These are phyloP conservation scores for Gyps fulvus DNA, from an alignment of 2,113 vertebrate species.

Conservation along the genomic window DNA sequence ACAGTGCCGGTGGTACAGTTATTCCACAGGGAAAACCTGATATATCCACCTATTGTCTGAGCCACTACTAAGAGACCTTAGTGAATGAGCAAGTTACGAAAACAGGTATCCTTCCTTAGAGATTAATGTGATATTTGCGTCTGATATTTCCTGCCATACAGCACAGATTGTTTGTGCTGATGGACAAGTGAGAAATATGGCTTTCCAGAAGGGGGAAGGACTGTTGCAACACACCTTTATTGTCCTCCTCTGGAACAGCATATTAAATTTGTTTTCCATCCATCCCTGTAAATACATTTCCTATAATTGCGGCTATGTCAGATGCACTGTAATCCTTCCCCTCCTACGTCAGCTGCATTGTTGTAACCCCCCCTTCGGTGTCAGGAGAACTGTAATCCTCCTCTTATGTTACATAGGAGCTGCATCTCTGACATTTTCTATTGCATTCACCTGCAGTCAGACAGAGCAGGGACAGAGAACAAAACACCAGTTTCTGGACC, in stretches of 20 bases:
- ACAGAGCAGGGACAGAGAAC: neutral
- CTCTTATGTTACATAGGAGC: conserved; percentile 5
- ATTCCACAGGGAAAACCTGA: conserved; percentile 48
- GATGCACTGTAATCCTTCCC: conserved; percentile 32
- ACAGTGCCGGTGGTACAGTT: neutral
- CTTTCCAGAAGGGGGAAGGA: conserved; percentile 1
- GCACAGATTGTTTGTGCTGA: conserved; percentile 28
- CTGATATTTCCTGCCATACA: conserved; percentile 41
- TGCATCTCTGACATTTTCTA: conserved; percentile 39
- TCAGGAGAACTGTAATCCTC: conserved; percentile 50
- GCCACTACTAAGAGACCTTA: neutral
- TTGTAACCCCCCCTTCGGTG: conserved; percentile 22
- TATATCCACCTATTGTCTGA: conserved; percentile 61
- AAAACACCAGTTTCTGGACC: neutral
- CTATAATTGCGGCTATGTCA: conserved; percentile 54
- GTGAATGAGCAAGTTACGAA: conserved; percentile 38
- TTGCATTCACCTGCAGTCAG: neutral
- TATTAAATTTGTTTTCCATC: conserved; percentile 18
- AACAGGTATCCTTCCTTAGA: conserved; percentile 60
- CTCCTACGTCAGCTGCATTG: conserved; percentile 57
- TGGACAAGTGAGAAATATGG: neutral
- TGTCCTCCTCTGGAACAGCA: conserved; percentile 37
- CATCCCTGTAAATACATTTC: conserved; percentile 3
- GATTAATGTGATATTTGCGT: conserved; percentile 9
- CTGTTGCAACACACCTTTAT: conserved; percentile 42